These are phyloP conservation scores for Tanypteryx hageni DNA, from an alignment of 2,888 invertebrate genomes.

Conservation along the genomic window DNA sequence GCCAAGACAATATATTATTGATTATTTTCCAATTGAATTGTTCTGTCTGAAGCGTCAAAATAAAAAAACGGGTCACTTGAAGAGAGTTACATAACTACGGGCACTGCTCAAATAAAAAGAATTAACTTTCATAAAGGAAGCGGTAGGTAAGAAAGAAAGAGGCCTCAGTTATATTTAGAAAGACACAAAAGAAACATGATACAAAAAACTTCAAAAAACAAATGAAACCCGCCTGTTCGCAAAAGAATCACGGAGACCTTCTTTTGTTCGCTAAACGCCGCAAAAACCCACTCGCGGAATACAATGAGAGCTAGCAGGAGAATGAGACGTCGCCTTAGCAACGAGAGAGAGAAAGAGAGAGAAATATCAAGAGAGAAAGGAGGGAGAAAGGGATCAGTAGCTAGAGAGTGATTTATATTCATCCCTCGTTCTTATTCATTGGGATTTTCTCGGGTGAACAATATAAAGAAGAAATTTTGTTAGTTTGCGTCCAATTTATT, in stretches of 20 bases:
- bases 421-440: slow-evolving; percentile 29
- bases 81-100: no score
- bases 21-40: no score
- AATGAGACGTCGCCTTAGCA: slow-evolving; percentile 29
- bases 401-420: slow-evolving; percentile 32
- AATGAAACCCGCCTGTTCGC: not conserved
- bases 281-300: slow-evolving; percentile 13
- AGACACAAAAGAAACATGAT: slow-evolving; percentile 28
- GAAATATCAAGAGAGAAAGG: not conserved
- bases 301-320: not conserved
- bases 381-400: not conserved
- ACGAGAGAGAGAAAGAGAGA: not conserved
- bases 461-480: slow-evolving; percentile 10
- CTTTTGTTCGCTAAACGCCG: slow-evolving; percentile 29
- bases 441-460: slow-evolving; percentile 25
- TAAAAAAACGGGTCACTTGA: no score
- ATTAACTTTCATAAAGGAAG: not conserved
- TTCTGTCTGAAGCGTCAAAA: no score
- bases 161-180: not conserved
- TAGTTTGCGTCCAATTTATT: slow-evolving; percentile 18
- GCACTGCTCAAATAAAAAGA: not conserved
- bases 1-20: no score
- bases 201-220: not conserved
- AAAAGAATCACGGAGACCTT: not conserved
- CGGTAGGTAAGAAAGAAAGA: not conserved